These are phyloP conservation scores for Dasypolia templi DNA, from an alignment of 2,888 invertebrate genomes.

Conservation along the genomic window DNA sequence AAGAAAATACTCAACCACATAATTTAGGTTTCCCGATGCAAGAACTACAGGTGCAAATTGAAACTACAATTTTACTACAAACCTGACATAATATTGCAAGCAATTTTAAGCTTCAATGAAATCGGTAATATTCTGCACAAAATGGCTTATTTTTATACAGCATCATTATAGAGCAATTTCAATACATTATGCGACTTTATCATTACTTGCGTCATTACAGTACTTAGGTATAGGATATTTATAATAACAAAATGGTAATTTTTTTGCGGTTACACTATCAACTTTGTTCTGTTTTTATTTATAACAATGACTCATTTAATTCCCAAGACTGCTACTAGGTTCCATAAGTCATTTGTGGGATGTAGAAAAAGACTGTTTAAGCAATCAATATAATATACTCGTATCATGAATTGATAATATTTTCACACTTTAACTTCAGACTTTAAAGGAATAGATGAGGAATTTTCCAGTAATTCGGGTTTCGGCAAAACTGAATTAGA, in stretches of 20 bases:
- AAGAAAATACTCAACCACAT: slow-evolving; percentile 1
- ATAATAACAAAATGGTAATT: slow-evolving; percentile 54
- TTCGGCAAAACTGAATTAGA: slow-evolving; percentile 20
- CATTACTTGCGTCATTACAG: slow-evolving; percentile 52
- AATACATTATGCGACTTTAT: slow-evolving; percentile 45
- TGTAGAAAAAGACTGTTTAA: slow-evolving; percentile 9
- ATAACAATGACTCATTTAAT: slow-evolving; percentile 48
- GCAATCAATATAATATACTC: not conserved
- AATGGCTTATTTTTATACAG: slow-evolving; percentile 47
- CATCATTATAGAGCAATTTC: slow-evolving; percentile 39
- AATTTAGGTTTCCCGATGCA: slow-evolving; percentile 5
- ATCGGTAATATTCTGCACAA: slow-evolving; percentile 21
- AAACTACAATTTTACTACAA: not conserved
- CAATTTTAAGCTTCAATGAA: slow-evolving; percentile 9
- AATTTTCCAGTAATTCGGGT: not conserved
- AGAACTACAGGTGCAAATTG: slow-evolving; percentile 41
- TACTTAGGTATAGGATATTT: slow-evolving; percentile 32
- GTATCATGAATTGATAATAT: not conserved
- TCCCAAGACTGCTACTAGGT: slow-evolving; percentile 15
- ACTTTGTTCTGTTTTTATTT: slow-evolving; percentile 40
- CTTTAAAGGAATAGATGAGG: not conserved
- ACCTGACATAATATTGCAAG: not conserved
- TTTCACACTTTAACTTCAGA: not conserved
- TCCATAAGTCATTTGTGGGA: slow-evolving; percentile 21
- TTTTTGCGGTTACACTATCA: slow-evolving; percentile 54